A percentile compares a stretch with the other conserved stretches of the same genome.
These are phyloP conservation scores for Xestia c-nigrum DNA, from an alignment of 2,888 invertebrate genomes.

Conservation along the genomic window DNA sequence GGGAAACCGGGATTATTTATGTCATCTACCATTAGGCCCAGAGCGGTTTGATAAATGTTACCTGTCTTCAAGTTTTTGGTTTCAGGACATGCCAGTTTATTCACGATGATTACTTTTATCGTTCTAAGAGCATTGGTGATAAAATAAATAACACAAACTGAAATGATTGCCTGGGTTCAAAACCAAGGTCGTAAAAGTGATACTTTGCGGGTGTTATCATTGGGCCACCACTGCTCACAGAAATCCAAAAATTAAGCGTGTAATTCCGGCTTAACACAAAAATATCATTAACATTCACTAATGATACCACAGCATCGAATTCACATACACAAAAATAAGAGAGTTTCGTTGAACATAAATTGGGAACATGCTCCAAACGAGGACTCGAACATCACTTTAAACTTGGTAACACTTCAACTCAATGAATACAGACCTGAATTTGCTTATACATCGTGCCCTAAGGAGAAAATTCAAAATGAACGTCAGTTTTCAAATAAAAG, in stretches of 20 bases:
- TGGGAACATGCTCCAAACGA: constrained; percentile 78
- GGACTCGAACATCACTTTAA: constrained; percentile 83
- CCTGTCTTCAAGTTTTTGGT: background rate
- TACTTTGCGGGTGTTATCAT: background rate
- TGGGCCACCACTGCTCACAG: background rate
- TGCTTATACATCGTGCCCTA: constrained; percentile 90
- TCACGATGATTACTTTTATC: background rate
- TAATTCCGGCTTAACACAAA: constrained; percentile 34
- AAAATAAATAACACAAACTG: background rate
- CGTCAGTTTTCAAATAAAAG: constrained; percentile 71
- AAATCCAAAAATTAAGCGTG: constrained; percentile 28
- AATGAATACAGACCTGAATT: constrained; percentile 89
- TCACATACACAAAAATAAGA: constrained; percentile 69
- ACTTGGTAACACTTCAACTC: constrained; percentile 73
- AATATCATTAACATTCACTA: constrained; percentile 49
- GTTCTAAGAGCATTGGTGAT: background rate
- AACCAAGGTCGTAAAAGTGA: background rate
- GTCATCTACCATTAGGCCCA: background rate
- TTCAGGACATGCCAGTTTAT: background rate
- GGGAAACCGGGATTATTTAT: background rate
- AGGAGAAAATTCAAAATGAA: constrained; percentile 82
- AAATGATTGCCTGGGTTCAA: background rate
- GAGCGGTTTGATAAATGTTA: background rate
- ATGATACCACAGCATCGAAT: constrained; percentile 56
- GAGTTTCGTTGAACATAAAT: constrained; percentile 63